Evolutionary conservation across 2,888 invertebrate genomes (phyloP).

Genomic region (Aleiodes testaceus): DNA sequence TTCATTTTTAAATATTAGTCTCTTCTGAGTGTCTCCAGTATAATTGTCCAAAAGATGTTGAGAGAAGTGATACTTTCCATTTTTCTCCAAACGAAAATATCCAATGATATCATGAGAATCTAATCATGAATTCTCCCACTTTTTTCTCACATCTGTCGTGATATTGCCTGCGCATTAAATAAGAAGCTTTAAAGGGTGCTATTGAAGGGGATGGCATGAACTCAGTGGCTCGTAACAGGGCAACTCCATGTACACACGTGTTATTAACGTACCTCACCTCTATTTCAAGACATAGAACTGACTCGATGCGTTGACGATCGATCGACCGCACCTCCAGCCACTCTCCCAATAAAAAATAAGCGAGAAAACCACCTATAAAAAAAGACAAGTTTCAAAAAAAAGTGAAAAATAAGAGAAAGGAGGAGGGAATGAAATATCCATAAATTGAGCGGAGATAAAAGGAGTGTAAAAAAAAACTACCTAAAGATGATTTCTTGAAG

Average conservation of each 20-base stretch:
- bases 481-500: slow-evolving; percentile 26
- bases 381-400: too few relatives aligned
- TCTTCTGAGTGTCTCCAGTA: neutral
- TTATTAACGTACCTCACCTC: slow-evolving; percentile 26
- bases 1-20: slow-evolving; percentile 2
- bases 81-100: too few relatives aligned
- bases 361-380: neutral
- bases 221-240: slow-evolving; percentile 23
- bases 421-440: neutral
- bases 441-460: slow-evolving; percentile 20
- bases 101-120: too few relatives aligned
- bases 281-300: slow-evolving; percentile 6
- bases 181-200: too few relatives aligned
- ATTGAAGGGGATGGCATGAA: slow-evolving; percentile 6
- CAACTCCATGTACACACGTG: slow-evolving; percentile 21
- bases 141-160: too few relatives aligned
- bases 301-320: slow-evolving; percentile 27
- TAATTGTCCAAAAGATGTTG: too few relatives aligned
- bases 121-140: too few relatives aligned
- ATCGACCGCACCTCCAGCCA: slow-evolving; percentile 22
- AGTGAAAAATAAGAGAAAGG: neutral
- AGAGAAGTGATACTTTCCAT: too few relatives aligned
- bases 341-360: neutral
- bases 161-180: neutral
- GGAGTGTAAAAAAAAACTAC: slow-evolving; percentile 18